phyloP scores from a whole-genome alignment of 1,140 invertebrate species.

The Drosophila sproati region DNA sequence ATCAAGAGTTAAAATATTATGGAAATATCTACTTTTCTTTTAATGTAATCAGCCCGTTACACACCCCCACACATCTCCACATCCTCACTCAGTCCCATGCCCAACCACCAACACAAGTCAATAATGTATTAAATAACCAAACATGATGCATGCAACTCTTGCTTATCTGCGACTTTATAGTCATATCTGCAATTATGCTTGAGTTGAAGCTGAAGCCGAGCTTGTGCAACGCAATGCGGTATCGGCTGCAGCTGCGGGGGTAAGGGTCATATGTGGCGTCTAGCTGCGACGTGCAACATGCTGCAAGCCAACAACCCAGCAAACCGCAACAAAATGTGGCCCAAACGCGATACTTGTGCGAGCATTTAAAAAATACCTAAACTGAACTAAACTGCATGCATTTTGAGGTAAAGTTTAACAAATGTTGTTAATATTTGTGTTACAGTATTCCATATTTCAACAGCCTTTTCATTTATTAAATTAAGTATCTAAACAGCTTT shows the following conservation, averaged over 20 bases:
- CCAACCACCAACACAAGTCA: neutral
- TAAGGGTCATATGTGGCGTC: conserved; percentile 1
- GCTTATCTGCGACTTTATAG: conserved; percentile 26
- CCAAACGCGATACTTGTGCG: conserved; percentile 65
- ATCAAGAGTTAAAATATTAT: too few species aligned
- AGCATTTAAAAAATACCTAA: conserved; percentile 7
- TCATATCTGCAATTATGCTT: neutral
- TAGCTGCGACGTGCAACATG: conserved; percentile 3
- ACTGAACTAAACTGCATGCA: neutral
- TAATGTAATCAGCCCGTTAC: too few species aligned
- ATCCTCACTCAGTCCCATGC: neutral
- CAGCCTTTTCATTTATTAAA: neutral
- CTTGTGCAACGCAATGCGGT: conserved; percentile 12
- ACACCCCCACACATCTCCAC: too few species aligned
- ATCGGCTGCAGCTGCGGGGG: conserved; percentile 4
- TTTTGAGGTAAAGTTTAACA: too few species aligned
- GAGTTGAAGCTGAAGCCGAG: neutral
- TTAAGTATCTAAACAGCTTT: neutral
- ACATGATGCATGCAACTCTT: conserved; percentile 62
- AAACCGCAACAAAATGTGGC: conserved; percentile 3
- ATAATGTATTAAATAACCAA: conserved; percentile 67
- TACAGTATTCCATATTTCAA: neutral
- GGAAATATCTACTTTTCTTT: too few species aligned
- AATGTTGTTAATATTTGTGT: neutral
- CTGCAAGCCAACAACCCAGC: conserved; percentile 1